These are phyloP conservation scores for Ecliptopera silaceata DNA, from an alignment of 2,888 invertebrate genomes.

Conservation along the genomic window DNA sequence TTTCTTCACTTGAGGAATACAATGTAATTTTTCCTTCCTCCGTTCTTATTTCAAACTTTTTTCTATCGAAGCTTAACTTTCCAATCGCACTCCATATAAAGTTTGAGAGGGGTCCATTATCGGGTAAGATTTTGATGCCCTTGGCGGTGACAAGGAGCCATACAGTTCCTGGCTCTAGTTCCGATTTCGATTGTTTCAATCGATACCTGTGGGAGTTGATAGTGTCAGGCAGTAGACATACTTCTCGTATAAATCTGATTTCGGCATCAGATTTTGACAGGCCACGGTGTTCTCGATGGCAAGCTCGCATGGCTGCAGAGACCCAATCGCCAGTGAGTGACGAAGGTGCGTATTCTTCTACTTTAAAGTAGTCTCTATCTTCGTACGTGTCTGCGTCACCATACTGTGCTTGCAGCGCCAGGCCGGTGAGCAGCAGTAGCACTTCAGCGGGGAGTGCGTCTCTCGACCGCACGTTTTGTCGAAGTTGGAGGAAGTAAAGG, in stretches of 20 bases:
- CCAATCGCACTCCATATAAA: constrained; percentile 98
- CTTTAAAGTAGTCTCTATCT: constrained; percentile 85
- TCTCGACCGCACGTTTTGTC: constrained; percentile 91
- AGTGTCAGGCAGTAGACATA: constrained; percentile 91
- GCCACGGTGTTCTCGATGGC: constrained; percentile 92
- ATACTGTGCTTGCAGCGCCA: constrained; percentile 96
- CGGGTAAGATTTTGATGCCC: constrained; percentile 94
- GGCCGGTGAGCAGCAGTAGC: constrained; percentile 91
- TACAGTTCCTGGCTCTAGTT: constrained; percentile 89
- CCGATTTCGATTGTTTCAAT: constrained; percentile 89
- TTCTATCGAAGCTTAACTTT: constrained; percentile 97
- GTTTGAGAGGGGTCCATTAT: constrained; percentile 86
- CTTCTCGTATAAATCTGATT: constrained; percentile 94
- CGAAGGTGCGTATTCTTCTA: constrained; percentile 92
- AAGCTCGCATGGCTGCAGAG: constrained; percentile 85
- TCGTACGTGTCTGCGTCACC: constrained; percentile 86
- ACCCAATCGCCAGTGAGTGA: constrained; percentile 84
- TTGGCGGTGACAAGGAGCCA: constrained; percentile 96
- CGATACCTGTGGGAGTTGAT: constrained; percentile 95
- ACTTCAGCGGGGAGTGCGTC: constrained; percentile 85
- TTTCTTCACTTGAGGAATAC: constrained; percentile 96
- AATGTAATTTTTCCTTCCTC: constrained; percentile 94
- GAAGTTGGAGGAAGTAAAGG: constrained; percentile 97
- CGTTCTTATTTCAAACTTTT: constrained; percentile 97
- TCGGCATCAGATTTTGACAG: constrained; percentile 92